Conservation (phyloP, 2,888 invertebrate genomes). For the Sesamia inferens region DNA sequence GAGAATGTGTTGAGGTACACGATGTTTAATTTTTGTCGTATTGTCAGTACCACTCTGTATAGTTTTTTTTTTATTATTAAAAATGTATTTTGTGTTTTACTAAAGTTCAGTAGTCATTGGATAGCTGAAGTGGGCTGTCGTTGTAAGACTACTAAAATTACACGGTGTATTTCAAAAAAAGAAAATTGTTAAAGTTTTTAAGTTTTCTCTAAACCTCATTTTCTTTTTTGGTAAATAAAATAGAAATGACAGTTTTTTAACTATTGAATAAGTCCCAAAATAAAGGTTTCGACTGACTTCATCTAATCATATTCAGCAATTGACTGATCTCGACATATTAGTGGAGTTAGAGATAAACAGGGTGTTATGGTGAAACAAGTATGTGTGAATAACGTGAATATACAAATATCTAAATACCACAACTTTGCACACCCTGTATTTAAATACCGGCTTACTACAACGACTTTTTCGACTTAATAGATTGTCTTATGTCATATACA, state of each 20-base stretch:
- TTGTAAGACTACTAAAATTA: too few species aligned
- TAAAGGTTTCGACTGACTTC: conserved; percentile 71
- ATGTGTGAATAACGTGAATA: conserved; percentile 44
- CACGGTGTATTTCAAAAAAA: not conserved
- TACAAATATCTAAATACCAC: conserved; percentile 46
- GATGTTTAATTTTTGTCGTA: too few species aligned
- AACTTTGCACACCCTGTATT: conserved; percentile 52
- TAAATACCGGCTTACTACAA: conserved; percentile 42
- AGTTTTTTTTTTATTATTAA: too few species aligned
- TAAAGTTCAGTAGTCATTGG: too few species aligned
- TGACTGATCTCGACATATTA: conserved; percentile 68
- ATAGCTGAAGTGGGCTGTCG: too few species aligned
- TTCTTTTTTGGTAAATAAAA: not conserved
- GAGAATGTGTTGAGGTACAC: too few species aligned
- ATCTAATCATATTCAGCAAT: conserved; percentile 64
- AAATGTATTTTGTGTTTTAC: too few species aligned
- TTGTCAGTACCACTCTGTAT: too few species aligned
- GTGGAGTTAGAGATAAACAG: conserved; percentile 62
- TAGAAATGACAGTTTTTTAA: not conserved
- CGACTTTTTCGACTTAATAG: not conserved
- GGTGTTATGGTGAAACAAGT: conserved; percentile 49
- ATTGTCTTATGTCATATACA: conserved; percentile 26
- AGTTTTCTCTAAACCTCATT: too few species aligned
- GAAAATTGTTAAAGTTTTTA: not conserved
- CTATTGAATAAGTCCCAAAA: conserved; percentile 64